These are phyloP conservation scores for Arctocebus calabarensis DNA, from an alignment of 2,797 vertebrate genomes.

Conservation along the genomic window DNA sequence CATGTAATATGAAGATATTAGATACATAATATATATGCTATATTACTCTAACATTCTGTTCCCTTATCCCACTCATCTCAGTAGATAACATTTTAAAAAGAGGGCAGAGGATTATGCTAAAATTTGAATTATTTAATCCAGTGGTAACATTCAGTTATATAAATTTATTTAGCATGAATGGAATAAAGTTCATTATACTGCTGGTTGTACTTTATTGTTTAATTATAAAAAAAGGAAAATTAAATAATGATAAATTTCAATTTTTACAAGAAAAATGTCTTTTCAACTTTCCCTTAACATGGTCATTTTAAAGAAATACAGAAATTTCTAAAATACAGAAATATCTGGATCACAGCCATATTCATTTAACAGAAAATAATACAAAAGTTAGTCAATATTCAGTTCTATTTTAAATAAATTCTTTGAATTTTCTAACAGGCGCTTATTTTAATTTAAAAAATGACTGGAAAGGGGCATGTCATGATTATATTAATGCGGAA, in stretches of 20 bases:
- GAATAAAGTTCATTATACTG: background rate
- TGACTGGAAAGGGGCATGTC: background rate
- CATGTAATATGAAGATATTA: too few species aligned
- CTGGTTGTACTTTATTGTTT: background rate
- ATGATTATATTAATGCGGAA: slow-evolving; percentile 48
- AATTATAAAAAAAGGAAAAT: background rate
- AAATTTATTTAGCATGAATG: background rate
- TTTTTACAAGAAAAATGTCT: background rate
- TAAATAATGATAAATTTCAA: background rate
- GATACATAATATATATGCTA: background rate
- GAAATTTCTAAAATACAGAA: background rate
- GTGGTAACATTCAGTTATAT: background rate
- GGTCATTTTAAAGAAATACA: background rate
- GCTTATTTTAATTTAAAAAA: background rate
- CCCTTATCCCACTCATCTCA: background rate
- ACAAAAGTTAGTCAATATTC: slow-evolving; percentile 38
- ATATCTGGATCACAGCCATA: background rate
- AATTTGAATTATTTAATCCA: background rate
- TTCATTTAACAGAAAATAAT: background rate
- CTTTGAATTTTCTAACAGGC: slow-evolving; percentile 48
- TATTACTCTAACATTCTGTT: background rate
- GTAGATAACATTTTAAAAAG: background rate
- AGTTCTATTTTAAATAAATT: slow-evolving; percentile 18
- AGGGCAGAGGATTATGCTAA: background rate
- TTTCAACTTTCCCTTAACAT: background rate